Conservation (phyloP, 2,797 vertebrate species). For the Hypotaenidia philippensis region DNA sequence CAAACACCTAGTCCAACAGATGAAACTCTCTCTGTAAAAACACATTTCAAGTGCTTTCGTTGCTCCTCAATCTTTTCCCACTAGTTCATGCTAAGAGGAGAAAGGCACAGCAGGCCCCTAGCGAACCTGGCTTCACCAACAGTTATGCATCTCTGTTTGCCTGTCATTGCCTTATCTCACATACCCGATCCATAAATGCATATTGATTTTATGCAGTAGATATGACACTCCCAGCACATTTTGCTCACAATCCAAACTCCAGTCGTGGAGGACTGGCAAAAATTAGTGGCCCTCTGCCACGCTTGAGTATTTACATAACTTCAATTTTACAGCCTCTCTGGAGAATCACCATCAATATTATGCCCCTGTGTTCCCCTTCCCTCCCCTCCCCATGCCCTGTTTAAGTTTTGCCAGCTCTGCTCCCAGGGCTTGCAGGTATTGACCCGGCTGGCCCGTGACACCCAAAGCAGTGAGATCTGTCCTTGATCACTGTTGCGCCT, state of each 20-base stretch:
- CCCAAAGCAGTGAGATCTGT: not conserved
- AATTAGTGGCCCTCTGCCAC: not conserved
- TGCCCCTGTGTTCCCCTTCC: not conserved
- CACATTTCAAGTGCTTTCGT: not conserved
- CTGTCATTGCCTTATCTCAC: constrained; percentile 33
- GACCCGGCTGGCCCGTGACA: not conserved
- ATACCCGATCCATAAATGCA: not conserved
- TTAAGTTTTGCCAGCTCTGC: not conserved
- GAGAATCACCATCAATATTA: not conserved
- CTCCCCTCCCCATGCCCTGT: too few species aligned
- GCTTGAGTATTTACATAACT: not conserved
- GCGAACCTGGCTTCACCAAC: not conserved
- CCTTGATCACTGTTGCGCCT: not conserved
- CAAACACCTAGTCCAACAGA: not conserved
- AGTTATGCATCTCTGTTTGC: not conserved
- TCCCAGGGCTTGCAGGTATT: not conserved
- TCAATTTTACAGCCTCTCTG: not conserved
- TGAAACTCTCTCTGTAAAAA: not conserved
- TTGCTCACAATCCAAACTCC: constrained; percentile 30
- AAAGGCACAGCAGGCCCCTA: not conserved
- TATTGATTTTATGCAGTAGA: not conserved
- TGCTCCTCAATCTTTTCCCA: not conserved
- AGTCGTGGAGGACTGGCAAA: not conserved
- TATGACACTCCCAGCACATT: not conserved
- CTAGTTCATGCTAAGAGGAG: not conserved